Evolutionary conservation across 2,888 invertebrate species (phyloP).

Genomic region (Myopa testacea): DNA sequence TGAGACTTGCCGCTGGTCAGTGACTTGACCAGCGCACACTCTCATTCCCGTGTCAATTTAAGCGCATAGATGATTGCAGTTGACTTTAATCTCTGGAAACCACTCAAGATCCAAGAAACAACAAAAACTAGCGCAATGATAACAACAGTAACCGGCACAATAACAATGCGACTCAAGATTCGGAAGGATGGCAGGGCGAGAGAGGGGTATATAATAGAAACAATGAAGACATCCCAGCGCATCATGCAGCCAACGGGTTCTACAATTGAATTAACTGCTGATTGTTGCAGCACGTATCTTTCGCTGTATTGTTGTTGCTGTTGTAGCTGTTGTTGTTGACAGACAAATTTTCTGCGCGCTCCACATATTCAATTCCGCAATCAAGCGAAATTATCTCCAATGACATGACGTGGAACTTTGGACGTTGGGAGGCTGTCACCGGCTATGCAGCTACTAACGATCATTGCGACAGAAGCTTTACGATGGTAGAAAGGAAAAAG

Average conservation of each 20-base stretch:
- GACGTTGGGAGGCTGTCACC: background rate
- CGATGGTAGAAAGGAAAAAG: background rate
- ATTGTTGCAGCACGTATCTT: constrained; percentile 27
- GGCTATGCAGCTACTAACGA: background rate
- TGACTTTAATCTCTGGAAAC: constrained; percentile 32
- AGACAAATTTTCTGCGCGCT: constrained; percentile 31
- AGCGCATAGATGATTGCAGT: constrained; percentile 4
- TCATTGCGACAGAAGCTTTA: background rate
- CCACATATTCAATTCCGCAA: constrained; percentile 26
- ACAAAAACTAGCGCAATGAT: background rate
- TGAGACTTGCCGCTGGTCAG: constrained; percentile 26
- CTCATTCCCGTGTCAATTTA: constrained; percentile 39
- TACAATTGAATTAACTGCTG: constrained; percentile 34
- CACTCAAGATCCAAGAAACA: constrained; percentile 6
- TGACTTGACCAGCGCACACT: constrained; percentile 28
- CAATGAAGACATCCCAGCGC: background rate
- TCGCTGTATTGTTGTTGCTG: constrained; percentile 4
- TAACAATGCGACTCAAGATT: background rate
- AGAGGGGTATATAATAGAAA: background rate
- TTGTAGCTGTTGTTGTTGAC: constrained; percentile 18
- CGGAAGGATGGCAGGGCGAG: too few relatives aligned
- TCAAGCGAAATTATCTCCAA: constrained; percentile 19
- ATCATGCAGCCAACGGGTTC: background rate
- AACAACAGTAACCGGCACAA: background rate
- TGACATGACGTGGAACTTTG: constrained; percentile 18